These are phyloP conservation scores for Gephyroberyx darwinii DNA, from an alignment of 2,797 vertebrate genomes.

Conservation along the genomic window DNA sequence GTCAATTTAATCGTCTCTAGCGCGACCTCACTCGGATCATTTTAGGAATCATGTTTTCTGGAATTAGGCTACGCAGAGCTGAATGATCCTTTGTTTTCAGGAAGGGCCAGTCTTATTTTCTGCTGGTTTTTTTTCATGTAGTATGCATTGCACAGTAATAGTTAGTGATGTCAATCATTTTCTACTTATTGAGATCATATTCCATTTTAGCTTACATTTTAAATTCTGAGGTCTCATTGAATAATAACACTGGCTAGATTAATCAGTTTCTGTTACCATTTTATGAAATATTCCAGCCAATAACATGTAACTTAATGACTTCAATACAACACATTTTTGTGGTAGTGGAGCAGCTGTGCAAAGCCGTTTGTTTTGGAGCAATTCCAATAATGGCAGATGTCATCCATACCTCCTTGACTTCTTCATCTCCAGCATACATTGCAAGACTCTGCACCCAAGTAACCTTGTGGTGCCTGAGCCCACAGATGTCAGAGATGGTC, in stretches of 20 bases:
- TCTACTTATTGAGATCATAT: not conserved
- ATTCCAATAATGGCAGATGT: constrained; percentile 20
- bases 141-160: constrained; percentile 32
- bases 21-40: constrained; percentile 81
- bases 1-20: constrained; percentile 73
- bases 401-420: constrained; percentile 29
- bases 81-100: constrained; percentile 81
- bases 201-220: constrained; percentile 3
- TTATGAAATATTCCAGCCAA: not conserved
- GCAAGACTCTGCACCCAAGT: constrained; percentile 40
- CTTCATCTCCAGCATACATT: constrained; percentile 49
- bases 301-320: not conserved
- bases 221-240: not conserved
- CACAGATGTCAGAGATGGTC: constrained; percentile 73
- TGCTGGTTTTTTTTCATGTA: constrained; percentile 38
- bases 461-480: constrained; percentile 59
- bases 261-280: not conserved
- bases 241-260: not conserved
- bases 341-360: not conserved
- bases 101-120: constrained; percentile 42
- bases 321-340: not conserved
- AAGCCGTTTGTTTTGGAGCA: constrained; percentile 16
- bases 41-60: constrained; percentile 76
- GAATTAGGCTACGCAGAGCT: constrained; percentile 67
- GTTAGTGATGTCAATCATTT: constrained; percentile 27